Evolutionary conservation across 2,113 vertebrate species (phyloP), one percentile per base, ranked within the genome.

Genomic region (Merops nubicus): DNA sequence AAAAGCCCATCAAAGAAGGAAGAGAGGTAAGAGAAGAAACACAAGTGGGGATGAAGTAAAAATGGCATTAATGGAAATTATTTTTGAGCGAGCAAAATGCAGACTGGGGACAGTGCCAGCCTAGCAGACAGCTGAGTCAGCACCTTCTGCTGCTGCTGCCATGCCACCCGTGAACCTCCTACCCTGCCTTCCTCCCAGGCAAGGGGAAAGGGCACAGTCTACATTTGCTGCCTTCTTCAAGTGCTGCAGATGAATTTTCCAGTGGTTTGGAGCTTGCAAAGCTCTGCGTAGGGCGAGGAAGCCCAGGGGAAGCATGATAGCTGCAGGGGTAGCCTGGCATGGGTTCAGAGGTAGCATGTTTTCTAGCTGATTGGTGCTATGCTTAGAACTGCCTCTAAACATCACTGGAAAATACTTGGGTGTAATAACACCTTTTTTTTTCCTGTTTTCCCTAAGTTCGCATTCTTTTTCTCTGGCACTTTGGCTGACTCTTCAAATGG

Each of bases 351-450:
- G 25, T 20, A 70, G 45, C 79, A 73, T 53, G 26, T 77, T 80
- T 94, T 83, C 45, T 83, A 63, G 15, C 42, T 64, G 78, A 17
- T 68, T 0, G 0, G 9, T 88, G 67, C 78, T 88, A 75, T 56
- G 47, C 77, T 85, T 20, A 62, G 54, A 75, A 60, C 36, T 51
- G 51, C 31, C 48, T 92, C 88, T 92, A 78, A 92, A 95, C 73
- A 45, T 85, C 23, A 11, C 68, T 97, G 91, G 92, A 88, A 90
- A 96, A 88, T 77, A 87, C 51, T 89, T 81, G n/a, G 31, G 73
- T 80, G 69, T 85, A 85, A 87, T 82, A 76, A n/a, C 45, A 36
- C 47, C 73, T 75, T 73, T 93, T 84, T 79, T 62, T 67, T 3
- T 0, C 34, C 11, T 40, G 25, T 77, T 93, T 88, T 68, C 88